Conservation (phyloP, 2,797 vertebrate species). For the Macrochelys suwanniensis region DNA sequence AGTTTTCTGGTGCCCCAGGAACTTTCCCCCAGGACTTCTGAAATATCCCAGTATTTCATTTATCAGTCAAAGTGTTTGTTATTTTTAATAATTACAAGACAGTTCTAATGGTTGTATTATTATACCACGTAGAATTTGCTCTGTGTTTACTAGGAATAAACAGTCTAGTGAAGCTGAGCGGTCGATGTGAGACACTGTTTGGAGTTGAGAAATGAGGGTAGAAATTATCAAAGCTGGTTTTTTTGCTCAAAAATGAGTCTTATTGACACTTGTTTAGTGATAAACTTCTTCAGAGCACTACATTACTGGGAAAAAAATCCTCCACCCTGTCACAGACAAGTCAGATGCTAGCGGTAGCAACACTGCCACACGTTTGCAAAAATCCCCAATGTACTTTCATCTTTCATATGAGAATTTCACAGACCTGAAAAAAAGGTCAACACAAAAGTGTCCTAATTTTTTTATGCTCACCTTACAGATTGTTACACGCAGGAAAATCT, state of each 20-base stretch:
- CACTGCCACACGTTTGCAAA: conserved; percentile 70
- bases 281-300: conserved; percentile 75
- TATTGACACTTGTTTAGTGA: conserved; percentile 68
- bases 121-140: background rate
- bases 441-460: conserved; percentile 7
- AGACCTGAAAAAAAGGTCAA: conserved; percentile 15
- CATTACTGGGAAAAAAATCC: conserved; percentile 63
- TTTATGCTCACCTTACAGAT: conserved; percentile 9
- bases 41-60: conserved; percentile 62
- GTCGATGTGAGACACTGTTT: conserved; percentile 37
- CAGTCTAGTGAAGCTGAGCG: conserved; percentile 56
- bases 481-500: conserved; percentile 21
- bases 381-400: conserved; percentile 76
- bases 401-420: background rate
- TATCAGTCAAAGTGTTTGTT: conserved; percentile 15
- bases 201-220: conserved; percentile 61
- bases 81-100: background rate
- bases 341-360: conserved; percentile 74
- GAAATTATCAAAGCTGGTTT: conserved; percentile 57
- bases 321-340: conserved; percentile 74
- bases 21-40: conserved; percentile 25
- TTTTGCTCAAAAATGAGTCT: conserved; percentile 75
- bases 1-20: background rate
- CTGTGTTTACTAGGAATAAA: conserved; percentile 48
- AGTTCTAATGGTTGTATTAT: background rate